A percentile compares a stretch with the other conserved stretches of the same genome.
Evolutionary conservation across 2,113 vertebrate species (phyloP).

Genomic region (Copsychus sechellarum): DNA sequence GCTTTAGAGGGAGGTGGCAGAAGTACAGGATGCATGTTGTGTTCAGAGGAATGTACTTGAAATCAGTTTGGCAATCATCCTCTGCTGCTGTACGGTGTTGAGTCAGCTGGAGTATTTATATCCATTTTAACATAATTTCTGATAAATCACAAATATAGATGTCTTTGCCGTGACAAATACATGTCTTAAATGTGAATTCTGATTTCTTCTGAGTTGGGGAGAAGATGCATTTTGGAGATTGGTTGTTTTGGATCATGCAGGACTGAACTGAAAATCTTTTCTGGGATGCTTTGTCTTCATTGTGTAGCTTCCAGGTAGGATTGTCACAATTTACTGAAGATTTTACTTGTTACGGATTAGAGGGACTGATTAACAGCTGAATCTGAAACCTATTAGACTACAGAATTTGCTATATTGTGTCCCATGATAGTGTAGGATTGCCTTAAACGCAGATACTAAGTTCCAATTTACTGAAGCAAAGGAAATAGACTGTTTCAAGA

Average conservation of each 20-base stretch:
- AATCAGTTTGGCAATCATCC: not conserved
- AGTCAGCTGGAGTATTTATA: not conserved
- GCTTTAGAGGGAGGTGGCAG: not conserved
- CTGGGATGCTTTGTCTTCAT: not conserved
- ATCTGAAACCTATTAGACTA: not conserved
- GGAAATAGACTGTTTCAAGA: not conserved
- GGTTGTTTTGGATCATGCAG: not conserved
- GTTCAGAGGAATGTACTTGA: not conserved
- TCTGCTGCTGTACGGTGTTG: not conserved
- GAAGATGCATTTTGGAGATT: not conserved
- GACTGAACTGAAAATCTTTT: not conserved
- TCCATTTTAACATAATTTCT: not conserved
- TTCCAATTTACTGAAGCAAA: not conserved
- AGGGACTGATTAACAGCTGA: not conserved
- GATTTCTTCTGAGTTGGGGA: not conserved
- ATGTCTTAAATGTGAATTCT: not conserved
- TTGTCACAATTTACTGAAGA: not conserved
- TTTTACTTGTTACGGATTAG: not conserved
- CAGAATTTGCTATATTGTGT: not conserved
- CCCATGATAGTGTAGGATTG: not conserved
- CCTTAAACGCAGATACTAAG: not conserved
- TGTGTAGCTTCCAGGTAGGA: not conserved
- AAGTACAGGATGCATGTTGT: not conserved
- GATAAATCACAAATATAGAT: not conserved
- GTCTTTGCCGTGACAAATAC: not conserved